Conservation (phyloP, 2,888 invertebrate species). For the Tetropium fuscum region DNA sequence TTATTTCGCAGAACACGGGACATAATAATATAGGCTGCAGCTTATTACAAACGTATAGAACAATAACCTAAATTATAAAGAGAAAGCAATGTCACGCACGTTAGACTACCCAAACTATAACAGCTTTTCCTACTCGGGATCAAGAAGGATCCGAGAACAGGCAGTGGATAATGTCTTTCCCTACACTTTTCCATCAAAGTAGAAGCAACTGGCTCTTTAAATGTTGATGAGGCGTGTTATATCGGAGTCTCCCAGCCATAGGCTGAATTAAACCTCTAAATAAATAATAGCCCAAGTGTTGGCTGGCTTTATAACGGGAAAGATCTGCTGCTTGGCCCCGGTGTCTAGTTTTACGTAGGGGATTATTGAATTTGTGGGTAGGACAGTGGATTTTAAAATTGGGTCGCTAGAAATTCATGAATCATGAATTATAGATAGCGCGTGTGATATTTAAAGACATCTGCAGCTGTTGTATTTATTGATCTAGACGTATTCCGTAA, state of each 20-base stretch:
- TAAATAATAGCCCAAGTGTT: constrained; percentile 52
- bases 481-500: too few relatives aligned
- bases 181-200: constrained; percentile 43
- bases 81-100: constrained; percentile 22
- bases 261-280: constrained; percentile 59
- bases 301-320: constrained; percentile 26
- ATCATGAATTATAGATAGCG: neutral
- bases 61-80: neutral
- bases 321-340: constrained; percentile 16
- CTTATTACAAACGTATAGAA: too few relatives aligned
- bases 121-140: constrained; percentile 14
- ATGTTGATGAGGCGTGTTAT: constrained; percentile 57
- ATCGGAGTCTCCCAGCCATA: constrained; percentile 53
- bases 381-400: constrained; percentile 28
- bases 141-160: constrained; percentile 14
- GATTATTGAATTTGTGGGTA: constrained; percentile 28
- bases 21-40: too few relatives aligned
- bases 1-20: too few relatives aligned
- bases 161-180: constrained; percentile 39
- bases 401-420: constrained; percentile 24
- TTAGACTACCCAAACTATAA: neutral
- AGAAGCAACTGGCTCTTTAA: constrained; percentile 49
- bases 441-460: neutral
- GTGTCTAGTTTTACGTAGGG: constrained; percentile 18
- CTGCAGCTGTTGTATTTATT: too few relatives aligned